These are phyloP conservation scores for Aphidoletes aphidimyza DNA, from an alignment of 2,888 invertebrate genomes.

Conservation along the genomic window DNA sequence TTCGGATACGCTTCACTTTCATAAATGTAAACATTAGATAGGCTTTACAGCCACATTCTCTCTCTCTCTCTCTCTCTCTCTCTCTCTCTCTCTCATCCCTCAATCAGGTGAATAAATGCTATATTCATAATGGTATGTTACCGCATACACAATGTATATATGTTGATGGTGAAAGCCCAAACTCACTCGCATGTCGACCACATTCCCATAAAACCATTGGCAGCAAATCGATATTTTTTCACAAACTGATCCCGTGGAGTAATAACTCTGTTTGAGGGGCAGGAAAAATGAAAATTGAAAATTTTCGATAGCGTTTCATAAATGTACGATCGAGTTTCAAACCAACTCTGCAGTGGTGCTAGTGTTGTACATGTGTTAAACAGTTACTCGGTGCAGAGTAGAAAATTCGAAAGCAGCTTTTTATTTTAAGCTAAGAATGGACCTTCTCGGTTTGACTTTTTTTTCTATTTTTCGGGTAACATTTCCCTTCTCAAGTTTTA, in stretches of 20 bases:
- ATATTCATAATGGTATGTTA: neutral
- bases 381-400: neutral
- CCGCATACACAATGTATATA: neutral
- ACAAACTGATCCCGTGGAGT: neutral
- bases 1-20: neutral
- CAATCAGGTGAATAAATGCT: neutral
- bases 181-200: neutral
- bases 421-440: neutral
- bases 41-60: neutral
- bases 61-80: neutral
- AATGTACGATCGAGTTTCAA: neutral
- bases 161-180: neutral
- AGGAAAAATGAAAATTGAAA: neutral
- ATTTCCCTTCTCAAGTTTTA: neutral
- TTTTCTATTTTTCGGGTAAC: neutral
- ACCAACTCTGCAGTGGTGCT: neutral
- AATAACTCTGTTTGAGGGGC: neutral
- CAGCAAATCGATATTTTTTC: conserved; percentile 14
- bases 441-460: neutral
- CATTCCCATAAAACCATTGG: neutral
- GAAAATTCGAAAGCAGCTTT: neutral
- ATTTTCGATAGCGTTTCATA: neutral
- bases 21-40: conserved; percentile 36
- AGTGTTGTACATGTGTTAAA: neutral
- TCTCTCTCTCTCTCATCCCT: neutral